Conservation (phyloP, 53 echinoderm and acorn worm species). For the Temnopleurus reevesii region DNA sequence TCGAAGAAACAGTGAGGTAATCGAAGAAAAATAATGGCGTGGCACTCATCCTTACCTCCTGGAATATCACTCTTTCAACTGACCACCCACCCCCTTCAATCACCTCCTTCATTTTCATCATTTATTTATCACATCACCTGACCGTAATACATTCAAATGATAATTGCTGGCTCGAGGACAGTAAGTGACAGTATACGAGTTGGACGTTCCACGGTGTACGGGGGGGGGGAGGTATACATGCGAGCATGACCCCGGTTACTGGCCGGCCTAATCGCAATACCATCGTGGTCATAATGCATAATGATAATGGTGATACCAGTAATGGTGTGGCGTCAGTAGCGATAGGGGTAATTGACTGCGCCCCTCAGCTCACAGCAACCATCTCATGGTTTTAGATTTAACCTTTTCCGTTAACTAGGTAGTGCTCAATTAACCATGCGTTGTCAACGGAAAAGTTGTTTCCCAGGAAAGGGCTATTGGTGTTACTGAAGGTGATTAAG, state of each 20-base stretch:
- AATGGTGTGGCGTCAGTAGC: not conserved
- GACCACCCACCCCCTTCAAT: not conserved
- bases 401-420: conserved; percentile 20
- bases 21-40: not conserved
- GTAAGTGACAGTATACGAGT: too few species aligned
- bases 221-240: not conserved
- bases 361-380: not conserved
- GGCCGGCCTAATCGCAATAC: not conserved
- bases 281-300: not conserved
- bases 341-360: conserved; percentile 16
- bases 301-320: not conserved
- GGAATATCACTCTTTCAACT: not conserved
- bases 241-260: not conserved
- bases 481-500: too few species aligned
- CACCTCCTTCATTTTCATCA: not conserved
- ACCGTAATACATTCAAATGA: not conserved
- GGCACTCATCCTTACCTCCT: not conserved
- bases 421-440: not conserved
- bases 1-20: too few species aligned
- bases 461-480: not conserved
- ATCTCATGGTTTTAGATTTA: conserved; percentile 10
- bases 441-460: not conserved
- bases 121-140: not conserved
- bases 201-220: not conserved
- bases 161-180: not conserved